Evolutionary conservation across 2,113 vertebrate genomes (phyloP).

Genomic region (Centropristis striata): DNA sequence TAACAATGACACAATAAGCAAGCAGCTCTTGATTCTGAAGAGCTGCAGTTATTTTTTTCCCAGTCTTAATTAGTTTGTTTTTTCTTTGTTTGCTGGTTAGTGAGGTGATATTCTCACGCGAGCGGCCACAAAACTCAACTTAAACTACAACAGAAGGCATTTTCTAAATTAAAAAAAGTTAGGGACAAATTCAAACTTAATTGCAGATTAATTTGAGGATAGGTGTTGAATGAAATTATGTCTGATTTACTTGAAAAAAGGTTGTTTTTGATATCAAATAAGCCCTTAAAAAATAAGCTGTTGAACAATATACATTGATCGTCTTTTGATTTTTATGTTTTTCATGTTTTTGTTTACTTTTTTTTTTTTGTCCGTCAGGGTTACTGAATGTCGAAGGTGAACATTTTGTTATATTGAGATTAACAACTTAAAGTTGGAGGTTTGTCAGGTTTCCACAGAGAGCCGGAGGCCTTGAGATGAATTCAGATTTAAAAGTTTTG

Average conservation of each 20-base stretch:
- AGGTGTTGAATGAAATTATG: slow-evolving; percentile 35
- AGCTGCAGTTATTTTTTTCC: slow-evolving; percentile 24
- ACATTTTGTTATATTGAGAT: slow-evolving; percentile 52
- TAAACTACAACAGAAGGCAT: slow-evolving; percentile 48
- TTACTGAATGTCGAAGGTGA: slow-evolving; percentile 65
- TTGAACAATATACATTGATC: slow-evolving; percentile 56
- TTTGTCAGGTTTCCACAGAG: slow-evolving; percentile 34
- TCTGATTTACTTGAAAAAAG: slow-evolving; percentile 73
- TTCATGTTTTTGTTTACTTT: slow-evolving; percentile 17
- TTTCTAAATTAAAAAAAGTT: slow-evolving; percentile 31
- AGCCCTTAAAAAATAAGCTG: slow-evolving; percentile 77
- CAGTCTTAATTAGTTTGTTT: slow-evolving; percentile 30
- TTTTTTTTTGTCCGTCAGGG: slow-evolving; percentile 51
- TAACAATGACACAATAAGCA: slow-evolving; percentile 54
- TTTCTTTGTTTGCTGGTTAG: neutral
- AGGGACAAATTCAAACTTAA: slow-evolving; percentile 1
- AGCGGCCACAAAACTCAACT: slow-evolving; percentile 11
- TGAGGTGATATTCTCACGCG: neutral
- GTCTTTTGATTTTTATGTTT: slow-evolving; percentile 45
- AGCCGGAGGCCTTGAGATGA: slow-evolving; percentile 35
- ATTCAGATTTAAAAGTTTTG: neutral
- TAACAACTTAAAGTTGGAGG: slow-evolving; percentile 43
- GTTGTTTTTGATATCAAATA: slow-evolving; percentile 56
- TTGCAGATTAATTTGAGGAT: slow-evolving; percentile 43
- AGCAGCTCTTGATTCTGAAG: slow-evolving; percentile 42